These are phyloP conservation scores for Fukomys damarensis DNA, from an alignment of 2,113 vertebrate genomes.

Conservation along the genomic window DNA sequence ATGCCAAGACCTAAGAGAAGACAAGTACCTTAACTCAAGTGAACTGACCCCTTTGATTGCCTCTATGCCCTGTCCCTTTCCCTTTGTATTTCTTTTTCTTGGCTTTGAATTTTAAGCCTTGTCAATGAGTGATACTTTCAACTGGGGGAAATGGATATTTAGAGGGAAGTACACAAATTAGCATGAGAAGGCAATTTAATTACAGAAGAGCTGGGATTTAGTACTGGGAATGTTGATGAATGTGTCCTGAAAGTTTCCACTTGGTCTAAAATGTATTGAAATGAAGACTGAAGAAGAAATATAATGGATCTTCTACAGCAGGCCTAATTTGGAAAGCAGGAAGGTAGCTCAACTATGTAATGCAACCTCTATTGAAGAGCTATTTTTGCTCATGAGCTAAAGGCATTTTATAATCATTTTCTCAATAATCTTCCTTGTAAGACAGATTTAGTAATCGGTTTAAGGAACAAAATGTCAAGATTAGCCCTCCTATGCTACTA, in stretches of 20 bases:
- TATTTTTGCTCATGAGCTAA: conserved; percentile 40
- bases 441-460: not conserved
- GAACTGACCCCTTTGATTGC: conserved; percentile 14
- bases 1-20: not conserved
- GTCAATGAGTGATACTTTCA: conserved; percentile 50
- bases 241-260: conserved; percentile 13
- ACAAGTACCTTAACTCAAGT: not conserved
- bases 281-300: conserved; percentile 38
- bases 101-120: not conserved
- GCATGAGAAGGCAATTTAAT: conserved; percentile 72
- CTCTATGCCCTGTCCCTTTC: not conserved
- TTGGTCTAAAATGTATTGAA: conserved; percentile 32
- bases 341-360: conserved; percentile 28
- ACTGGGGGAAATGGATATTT: conserved; percentile 55
- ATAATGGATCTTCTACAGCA: not conserved
- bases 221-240: conserved; percentile 58
- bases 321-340: conserved; percentile 6
- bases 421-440: conserved; percentile 45
- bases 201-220: conserved; percentile 57
- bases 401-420: conserved; percentile 46
- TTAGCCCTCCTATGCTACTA: not conserved
- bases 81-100: not conserved
- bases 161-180: conserved; percentile 54
- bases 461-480: conserved; percentile 41
- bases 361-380: not conserved